Conservation (phyloP, 2,888 invertebrate genomes). For the Branchipolynoe longqiensis region DNA sequence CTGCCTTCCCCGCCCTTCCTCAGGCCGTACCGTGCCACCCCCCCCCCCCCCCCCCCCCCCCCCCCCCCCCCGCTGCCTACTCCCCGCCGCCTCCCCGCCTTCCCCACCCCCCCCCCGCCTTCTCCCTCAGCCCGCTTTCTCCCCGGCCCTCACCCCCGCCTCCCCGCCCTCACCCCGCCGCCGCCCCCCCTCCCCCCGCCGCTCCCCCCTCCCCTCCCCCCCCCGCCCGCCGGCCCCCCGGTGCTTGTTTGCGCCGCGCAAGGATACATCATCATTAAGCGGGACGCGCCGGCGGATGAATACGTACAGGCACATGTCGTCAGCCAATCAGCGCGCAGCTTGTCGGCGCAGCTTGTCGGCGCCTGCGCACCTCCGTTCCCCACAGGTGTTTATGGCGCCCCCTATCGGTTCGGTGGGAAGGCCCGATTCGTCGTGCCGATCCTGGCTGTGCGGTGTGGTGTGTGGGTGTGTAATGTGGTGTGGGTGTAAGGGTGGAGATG, state of each 20-base stretch:
- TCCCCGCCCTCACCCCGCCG: neutral
- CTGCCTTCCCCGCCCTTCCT: neutral
- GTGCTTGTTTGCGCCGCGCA: neutral
- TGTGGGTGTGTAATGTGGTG: too few relatives aligned
- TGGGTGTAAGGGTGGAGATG: too few relatives aligned
- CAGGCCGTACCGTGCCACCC: too few relatives aligned
- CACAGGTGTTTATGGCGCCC: constrained; percentile 43
- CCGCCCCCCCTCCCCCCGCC: too few relatives aligned
- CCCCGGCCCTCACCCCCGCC: neutral
- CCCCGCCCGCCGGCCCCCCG: neutral
- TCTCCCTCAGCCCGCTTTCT: neutral
- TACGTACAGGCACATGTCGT: neutral
- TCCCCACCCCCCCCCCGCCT: too few relatives aligned
- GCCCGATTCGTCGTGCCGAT: constrained; percentile 9
- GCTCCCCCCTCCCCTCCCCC: neutral
- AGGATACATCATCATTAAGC: constrained; percentile 28
- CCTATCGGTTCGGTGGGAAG: constrained; percentile 3
- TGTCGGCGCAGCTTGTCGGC: constrained; percentile 33
- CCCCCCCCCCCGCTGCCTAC: constrained; percentile 2
- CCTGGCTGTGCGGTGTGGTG: too few relatives aligned
- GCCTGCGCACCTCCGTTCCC: constrained; percentile 11
- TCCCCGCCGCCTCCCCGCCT: neutral
- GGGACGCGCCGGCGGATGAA: constrained; percentile 4
- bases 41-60: neutral
- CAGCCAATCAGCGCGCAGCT: constrained; percentile 38